These are phyloP conservation scores for Aphis craccivora DNA, from an alignment of 1,140 invertebrate genomes.

Conservation along the genomic window DNA sequence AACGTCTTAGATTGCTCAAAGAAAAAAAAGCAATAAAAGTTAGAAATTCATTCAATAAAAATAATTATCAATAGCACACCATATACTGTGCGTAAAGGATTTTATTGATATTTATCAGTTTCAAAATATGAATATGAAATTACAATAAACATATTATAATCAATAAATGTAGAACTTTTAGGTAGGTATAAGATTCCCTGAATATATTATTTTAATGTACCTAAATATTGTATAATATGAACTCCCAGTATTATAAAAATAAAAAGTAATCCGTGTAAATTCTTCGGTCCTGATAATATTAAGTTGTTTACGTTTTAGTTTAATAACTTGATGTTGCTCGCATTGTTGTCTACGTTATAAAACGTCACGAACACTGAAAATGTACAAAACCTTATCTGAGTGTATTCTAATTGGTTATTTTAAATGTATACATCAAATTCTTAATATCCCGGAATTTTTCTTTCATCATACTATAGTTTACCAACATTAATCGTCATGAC, in stretches of 20 bases:
- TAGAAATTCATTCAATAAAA: neutral
- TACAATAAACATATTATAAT: neutral
- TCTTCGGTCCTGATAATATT: neutral
- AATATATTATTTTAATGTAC: neutral
- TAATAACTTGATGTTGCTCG: neutral
- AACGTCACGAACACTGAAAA: neutral
- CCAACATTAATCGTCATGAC: neutral
- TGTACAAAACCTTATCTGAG: neutral
- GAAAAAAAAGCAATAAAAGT: neutral
- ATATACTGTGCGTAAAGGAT: neutral
- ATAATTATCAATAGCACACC: neutral
- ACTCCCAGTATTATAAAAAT: neutral
- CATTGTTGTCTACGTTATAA: neutral
- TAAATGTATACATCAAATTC: neutral
- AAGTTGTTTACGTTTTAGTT: constrained; percentile 21
- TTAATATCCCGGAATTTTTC: neutral
- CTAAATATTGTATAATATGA: neutral
- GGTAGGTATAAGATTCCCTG: neutral
- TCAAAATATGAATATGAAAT: neutral
- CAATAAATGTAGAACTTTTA: neutral
- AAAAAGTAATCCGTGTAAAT: neutral
- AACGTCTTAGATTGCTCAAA: neutral
- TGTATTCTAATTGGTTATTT: neutral
- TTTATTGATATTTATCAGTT: neutral
- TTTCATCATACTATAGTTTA: neutral